These are phyloP conservation scores for Hystrix brachyura DNA, from an alignment of 2,113 vertebrate genomes.

Conservation along the genomic window DNA sequence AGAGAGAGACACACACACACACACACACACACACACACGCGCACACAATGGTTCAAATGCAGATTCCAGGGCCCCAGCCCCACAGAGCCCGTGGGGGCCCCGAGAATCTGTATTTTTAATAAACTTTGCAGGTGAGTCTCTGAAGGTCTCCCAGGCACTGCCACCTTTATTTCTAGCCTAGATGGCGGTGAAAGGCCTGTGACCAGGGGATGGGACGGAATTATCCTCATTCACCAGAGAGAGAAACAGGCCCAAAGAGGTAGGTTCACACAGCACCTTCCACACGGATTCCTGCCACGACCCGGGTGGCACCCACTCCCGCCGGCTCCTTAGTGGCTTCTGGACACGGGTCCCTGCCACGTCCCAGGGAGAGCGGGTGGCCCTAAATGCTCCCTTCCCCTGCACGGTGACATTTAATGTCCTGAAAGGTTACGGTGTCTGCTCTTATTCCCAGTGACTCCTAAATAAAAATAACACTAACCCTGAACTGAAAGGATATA, in stretches of 20 bases:
- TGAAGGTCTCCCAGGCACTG: background rate
- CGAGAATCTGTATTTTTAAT: background rate
- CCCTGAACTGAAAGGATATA: background rate
- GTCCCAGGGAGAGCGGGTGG: background rate
- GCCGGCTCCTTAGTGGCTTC: background rate
- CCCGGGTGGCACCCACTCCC: background rate
- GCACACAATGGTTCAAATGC: background rate
- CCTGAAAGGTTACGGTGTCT: background rate
- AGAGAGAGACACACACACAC: no score
- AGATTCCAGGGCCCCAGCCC: no score
- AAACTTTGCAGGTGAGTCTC: background rate
- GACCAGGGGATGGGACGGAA: background rate
- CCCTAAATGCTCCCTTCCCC: background rate
- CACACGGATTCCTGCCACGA: background rate
- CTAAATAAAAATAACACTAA: background rate
- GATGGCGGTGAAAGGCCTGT: background rate
- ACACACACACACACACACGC: no score
- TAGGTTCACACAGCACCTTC: background rate
- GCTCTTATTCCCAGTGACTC: background rate
- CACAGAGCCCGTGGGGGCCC: background rate
- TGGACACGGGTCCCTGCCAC: background rate
- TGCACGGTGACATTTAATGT: background rate
- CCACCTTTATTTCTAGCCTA: background rate
- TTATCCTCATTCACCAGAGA: background rate
- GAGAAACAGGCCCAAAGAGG: background rate